These are phyloP conservation scores for Taphrorychus bicolor DNA, from an alignment of 2,888 invertebrate species.

Conservation along the genomic window DNA sequence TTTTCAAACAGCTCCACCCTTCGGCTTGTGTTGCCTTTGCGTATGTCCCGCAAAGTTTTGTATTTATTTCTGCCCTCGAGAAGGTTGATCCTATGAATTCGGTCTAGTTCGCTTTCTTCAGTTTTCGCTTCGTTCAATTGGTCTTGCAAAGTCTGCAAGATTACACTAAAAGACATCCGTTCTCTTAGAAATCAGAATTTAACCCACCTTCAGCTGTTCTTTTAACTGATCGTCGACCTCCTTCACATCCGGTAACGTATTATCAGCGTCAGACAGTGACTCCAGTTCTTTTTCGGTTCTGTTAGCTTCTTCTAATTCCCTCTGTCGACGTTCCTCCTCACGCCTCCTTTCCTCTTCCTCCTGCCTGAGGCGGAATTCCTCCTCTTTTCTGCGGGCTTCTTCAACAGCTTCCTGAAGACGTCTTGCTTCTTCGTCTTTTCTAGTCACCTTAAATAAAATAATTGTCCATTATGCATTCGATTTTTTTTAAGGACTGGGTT, in stretches of 20 bases:
- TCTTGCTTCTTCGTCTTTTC: constrained; percentile 53
- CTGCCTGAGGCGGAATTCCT: constrained; percentile 44
- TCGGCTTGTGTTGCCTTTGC: constrained; percentile 57
- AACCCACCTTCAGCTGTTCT: constrained; percentile 54
- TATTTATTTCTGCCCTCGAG: constrained; percentile 55
- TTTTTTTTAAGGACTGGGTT: too few relatives aligned
- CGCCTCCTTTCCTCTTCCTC: constrained; percentile 45
- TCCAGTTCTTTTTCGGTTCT: constrained; percentile 46
- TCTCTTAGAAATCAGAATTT: neutral
- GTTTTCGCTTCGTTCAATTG: constrained; percentile 52
- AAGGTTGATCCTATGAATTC: constrained; percentile 56
- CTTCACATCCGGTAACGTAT: constrained; percentile 53
- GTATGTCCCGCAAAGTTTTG: constrained; percentile 56
- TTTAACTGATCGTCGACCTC: constrained; percentile 54
- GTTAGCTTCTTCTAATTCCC: constrained; percentile 41
- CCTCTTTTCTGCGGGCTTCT: constrained; percentile 47
- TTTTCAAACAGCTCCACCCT: constrained; percentile 59
- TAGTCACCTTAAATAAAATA: constrained; percentile 42
- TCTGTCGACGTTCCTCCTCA: constrained; percentile 41
- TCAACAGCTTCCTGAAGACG: constrained; percentile 55
- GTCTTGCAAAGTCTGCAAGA: constrained; percentile 52
- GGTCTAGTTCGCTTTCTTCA: constrained; percentile 54
- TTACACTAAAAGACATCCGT: neutral
- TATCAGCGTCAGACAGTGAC: constrained; percentile 49
- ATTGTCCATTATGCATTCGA: too few relatives aligned